A percentile compares a stretch with the other conserved stretches of the same genome.
Conservation (phyloP, 2,797 vertebrate species). For the Muraenolepis orangiensis region DNA sequence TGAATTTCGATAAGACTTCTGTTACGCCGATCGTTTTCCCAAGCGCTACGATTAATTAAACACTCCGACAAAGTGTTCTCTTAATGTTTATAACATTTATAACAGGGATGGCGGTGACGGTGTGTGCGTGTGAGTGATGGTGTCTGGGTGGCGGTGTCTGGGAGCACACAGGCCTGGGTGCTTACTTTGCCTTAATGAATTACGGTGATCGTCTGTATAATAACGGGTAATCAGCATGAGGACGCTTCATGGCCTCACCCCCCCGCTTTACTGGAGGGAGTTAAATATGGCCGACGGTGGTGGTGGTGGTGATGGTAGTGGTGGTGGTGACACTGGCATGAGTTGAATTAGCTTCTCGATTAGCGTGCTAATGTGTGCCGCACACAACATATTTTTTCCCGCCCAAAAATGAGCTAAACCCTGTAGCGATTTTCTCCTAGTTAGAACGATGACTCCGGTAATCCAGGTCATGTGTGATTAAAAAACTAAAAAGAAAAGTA, state of each 20-base stretch:
- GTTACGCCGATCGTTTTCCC: not conserved
- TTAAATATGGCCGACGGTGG: slow-evolving; percentile 53
- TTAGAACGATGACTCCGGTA: too few relatives aligned
- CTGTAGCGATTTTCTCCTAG: not conserved
- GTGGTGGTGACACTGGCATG: slow-evolving; percentile 28
- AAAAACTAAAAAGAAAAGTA: too few relatives aligned
- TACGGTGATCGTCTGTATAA: slow-evolving; percentile 49
- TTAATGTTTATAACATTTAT: not conserved
- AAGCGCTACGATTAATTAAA: not conserved
- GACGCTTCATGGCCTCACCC: slow-evolving; percentile 44
- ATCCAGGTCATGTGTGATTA: not conserved
- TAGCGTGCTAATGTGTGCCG: slow-evolving; percentile 16
- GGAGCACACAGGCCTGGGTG: slow-evolving; percentile 14
- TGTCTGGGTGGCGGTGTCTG: slow-evolving; percentile 28
- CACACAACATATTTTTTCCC: not conserved
- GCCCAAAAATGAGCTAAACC: not conserved
- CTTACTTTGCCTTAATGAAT: slow-evolving; percentile 48
- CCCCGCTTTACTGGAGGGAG: slow-evolving; percentile 49
- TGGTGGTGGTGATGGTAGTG: too few relatives aligned
- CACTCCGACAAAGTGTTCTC: not conserved
- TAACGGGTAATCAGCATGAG: slow-evolving; percentile 55
- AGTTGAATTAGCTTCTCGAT: slow-evolving; percentile 46
- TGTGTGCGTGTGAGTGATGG: not conserved
- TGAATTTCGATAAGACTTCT: not conserved
- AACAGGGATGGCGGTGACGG: too few relatives aligned